These are phyloP conservation scores for Limonius californicus DNA, from an alignment of 1,140 invertebrate species.

Conservation along the genomic window DNA sequence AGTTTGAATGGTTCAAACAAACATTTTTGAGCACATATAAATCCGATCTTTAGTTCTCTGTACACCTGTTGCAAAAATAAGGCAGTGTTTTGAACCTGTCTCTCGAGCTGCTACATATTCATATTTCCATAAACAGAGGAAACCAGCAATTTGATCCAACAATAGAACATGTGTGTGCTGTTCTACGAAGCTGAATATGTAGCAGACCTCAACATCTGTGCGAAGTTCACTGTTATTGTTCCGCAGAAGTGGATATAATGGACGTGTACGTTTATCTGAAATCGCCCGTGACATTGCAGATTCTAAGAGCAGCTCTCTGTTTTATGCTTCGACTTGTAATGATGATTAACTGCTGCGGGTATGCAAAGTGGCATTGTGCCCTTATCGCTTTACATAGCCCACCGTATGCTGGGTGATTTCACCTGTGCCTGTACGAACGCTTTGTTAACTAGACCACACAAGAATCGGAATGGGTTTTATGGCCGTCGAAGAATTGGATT, in stretches of 20 bases:
- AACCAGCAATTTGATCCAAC: constrained; percentile 23
- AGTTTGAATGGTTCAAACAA: too few relatives aligned
- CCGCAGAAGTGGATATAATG: not conserved
- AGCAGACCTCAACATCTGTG: constrained; percentile 13
- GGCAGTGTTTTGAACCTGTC: constrained; percentile 19
- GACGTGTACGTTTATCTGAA: not conserved
- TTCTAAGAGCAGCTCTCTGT: not conserved
- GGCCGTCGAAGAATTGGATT: too few relatives aligned
- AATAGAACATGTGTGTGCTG: constrained; percentile 15
- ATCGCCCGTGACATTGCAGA: not conserved
- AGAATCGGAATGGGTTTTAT: too few relatives aligned
- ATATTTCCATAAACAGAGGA: constrained; percentile 27
- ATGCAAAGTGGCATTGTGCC: too few relatives aligned
- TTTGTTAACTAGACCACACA: too few relatives aligned
- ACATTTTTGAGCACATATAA: too few relatives aligned
- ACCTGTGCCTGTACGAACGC: too few relatives aligned
- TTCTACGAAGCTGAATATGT: constrained; percentile 15
- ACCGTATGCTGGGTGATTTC: too few relatives aligned
- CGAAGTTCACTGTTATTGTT: constrained; percentile 10
- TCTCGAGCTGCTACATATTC: constrained; percentile 20
- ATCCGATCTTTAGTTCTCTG: too few relatives aligned
- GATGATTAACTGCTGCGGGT: not conserved
- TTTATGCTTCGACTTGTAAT: not conserved
- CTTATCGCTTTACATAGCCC: too few relatives aligned
- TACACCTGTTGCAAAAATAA: too few relatives aligned